These are phyloP conservation scores for Toxotes lorentzi DNA, from an alignment of 2,797 vertebrate species.

Conservation along the genomic window DNA sequence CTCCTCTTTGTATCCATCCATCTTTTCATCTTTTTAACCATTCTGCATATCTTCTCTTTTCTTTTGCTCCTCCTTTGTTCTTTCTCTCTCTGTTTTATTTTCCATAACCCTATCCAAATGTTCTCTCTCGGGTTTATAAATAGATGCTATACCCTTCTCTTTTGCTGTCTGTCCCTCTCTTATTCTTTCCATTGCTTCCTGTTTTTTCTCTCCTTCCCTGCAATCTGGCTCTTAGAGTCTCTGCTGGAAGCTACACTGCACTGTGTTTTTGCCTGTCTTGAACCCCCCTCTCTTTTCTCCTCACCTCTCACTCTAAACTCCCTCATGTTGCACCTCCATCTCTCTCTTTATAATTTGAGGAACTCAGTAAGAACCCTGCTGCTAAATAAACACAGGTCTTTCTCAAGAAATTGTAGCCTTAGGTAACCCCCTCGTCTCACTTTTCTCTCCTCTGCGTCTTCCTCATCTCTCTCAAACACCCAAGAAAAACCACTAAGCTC, in stretches of 20 bases:
- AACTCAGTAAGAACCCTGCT: neutral
- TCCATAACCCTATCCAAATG: constrained; percentile 58
- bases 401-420: constrained; percentile 9
- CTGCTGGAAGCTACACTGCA: constrained; percentile 52
- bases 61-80: constrained; percentile 10
- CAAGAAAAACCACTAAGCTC: neutral
- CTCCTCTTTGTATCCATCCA: constrained; percentile 44
- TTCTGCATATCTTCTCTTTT: constrained; percentile 17
- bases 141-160: constrained; percentile 60
- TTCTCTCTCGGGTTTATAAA: constrained; percentile 69
- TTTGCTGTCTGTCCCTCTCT: constrained; percentile 38
- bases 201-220: constrained; percentile 34
- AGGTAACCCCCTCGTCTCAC: constrained; percentile 9
- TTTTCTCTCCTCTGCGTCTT: neutral
- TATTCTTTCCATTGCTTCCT: constrained; percentile 31
- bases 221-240: constrained; percentile 52
- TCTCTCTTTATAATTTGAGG: constrained; percentile 15
- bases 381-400: neutral
- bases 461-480: constrained; percentile 3
- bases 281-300: neutral
- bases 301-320: constrained; percentile 38
- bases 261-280: constrained; percentile 20
- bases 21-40: constrained; percentile 47
- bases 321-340: constrained; percentile 16
- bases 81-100: constrained; percentile 54